A percentile compares a stretch with the other conserved stretches of the same genome.
Conservation (phyloP, 2,888 invertebrate genomes). For the Cryptophagus acutangulus region DNA sequence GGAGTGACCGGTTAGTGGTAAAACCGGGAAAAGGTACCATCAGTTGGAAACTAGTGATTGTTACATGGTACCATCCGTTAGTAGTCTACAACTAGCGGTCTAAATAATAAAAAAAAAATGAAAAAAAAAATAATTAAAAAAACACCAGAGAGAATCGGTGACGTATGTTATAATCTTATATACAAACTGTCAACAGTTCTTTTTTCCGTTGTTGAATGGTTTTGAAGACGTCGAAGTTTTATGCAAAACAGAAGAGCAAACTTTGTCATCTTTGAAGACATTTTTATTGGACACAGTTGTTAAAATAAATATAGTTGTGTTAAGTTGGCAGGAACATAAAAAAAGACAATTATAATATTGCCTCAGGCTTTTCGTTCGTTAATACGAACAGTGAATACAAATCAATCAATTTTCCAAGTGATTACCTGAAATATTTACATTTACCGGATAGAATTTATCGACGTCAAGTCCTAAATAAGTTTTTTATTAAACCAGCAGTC, state of each 20-base stretch:
- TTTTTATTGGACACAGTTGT: conserved; percentile 29
- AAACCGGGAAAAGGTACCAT: conserved; percentile 37
- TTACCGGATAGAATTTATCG: conserved; percentile 43
- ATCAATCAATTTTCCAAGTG: conserved; percentile 47
- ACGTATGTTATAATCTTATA: conserved; percentile 31
- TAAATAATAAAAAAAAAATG: background rate
- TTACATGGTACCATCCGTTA: conserved; percentile 32
- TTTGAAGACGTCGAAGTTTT: conserved; percentile 34
- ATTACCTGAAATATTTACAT: conserved; percentile 41
- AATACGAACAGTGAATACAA: conserved; percentile 26
- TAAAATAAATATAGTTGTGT: conserved; percentile 37
- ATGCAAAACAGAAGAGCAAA: conserved; percentile 13
- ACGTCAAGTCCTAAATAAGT: conserved; percentile 45
- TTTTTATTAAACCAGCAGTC: conserved; percentile 47
- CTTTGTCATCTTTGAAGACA: conserved; percentile 37
- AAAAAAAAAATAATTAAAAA: conserved; percentile 3
- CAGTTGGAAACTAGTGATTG: conserved; percentile 31
- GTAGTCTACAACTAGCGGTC: conserved; percentile 18
- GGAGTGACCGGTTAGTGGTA: conserved; percentile 60
- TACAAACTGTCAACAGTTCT: conserved; percentile 43
- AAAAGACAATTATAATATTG: conserved; percentile 38
- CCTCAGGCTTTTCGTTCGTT: conserved; percentile 45
- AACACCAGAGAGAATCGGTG: conserved; percentile 45
- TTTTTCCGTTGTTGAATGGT: conserved; percentile 37
- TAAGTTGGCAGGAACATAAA: conserved; percentile 39